phyloP scores from a whole-genome alignment of 2,888 invertebrate genomes.

The Heliconius hortense region DNA sequence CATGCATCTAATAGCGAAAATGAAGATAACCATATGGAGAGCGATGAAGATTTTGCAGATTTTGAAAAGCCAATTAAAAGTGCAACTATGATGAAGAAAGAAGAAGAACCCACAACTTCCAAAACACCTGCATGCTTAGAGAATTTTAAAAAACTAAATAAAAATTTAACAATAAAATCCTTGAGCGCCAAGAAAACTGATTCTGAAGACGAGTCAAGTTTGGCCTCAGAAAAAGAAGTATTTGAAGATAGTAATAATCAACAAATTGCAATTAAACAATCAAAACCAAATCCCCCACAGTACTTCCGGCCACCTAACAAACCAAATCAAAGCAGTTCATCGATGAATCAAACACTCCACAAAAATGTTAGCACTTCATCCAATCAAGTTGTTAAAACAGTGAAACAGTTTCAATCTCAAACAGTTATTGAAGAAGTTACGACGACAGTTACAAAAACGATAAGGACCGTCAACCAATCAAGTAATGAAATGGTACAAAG shows the following conservation, averaged over 20 bases:
- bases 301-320: slow-evolving; percentile 43
- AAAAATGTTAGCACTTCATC: slow-evolving; percentile 53
- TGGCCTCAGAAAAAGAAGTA: slow-evolving; percentile 26
- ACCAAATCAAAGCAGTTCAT: slow-evolving; percentile 42
- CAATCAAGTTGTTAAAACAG: slow-evolving; percentile 66
- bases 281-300: slow-evolving; percentile 47
- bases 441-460: slow-evolving; percentile 76
- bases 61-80: slow-evolving; percentile 53
- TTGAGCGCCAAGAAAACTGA: slow-evolving; percentile 43
- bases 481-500: slow-evolving; percentile 65
- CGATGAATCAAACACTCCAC: slow-evolving; percentile 49
- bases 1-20: slow-evolving; percentile 56
- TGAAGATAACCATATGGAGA: slow-evolving; percentile 49
- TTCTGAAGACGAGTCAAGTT: slow-evolving; percentile 32
- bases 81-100: slow-evolving; percentile 51
- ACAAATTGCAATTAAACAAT: slow-evolving; percentile 53
- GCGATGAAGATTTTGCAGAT: slow-evolving; percentile 51
- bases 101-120: slow-evolving; percentile 36
- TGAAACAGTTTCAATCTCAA: slow-evolving; percentile 72
- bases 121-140: slow-evolving; percentile 46
- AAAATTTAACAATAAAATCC: slow-evolving; percentile 55
- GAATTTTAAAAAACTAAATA: slow-evolving; percentile 59
- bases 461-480: slow-evolving; percentile 72
- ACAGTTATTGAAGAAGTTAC: slow-evolving; percentile 76
- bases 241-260: slow-evolving; percentile 47